A percentile compares a stretch with the other conserved stretches of the same genome.
Evolutionary conservation across 2,797 vertebrate genomes (phyloP).

Genomic region (Synanceia verrucosa): DNA sequence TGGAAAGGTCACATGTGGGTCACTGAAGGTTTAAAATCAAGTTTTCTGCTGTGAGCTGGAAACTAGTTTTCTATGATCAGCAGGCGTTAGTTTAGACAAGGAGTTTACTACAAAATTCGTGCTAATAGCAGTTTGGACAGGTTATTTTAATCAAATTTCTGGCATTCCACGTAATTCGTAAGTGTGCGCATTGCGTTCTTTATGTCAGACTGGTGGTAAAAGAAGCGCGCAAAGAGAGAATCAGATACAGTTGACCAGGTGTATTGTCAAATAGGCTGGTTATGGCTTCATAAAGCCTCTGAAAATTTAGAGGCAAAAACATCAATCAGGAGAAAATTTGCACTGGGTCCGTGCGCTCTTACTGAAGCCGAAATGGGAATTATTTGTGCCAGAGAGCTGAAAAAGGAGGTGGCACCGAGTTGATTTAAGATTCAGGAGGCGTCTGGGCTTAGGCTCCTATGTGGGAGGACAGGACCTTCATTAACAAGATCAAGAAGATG

Average conservation of each 20-base stretch:
- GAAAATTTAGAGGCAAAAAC: not conserved
- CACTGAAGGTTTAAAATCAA: conserved; percentile 19
- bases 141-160: not conserved
- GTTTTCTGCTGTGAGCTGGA: not conserved
- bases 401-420: not conserved
- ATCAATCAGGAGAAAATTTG: too few species aligned
- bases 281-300: not conserved
- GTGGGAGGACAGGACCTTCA: not conserved
- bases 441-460: not conserved
- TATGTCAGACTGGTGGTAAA: not conserved
- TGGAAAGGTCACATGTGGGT: conserved; percentile 54
- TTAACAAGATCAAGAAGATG: not conserved
- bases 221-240: not conserved
- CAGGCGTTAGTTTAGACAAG: too few species aligned
- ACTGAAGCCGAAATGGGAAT: not conserved
- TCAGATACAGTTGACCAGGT: not conserved
- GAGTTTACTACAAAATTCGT: accelerated
- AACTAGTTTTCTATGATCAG: not conserved
- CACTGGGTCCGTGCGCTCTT: too few species aligned
- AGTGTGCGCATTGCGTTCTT: not conserved
- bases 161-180: accelerated
- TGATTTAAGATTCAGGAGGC: conserved; percentile 10
- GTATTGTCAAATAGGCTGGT: not conserved
- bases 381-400: conserved; percentile 1
- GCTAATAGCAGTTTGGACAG: not conserved